Conservation (phyloP, 2,888 invertebrate genomes). For the Lissocephala sabroskyi region DNA sequence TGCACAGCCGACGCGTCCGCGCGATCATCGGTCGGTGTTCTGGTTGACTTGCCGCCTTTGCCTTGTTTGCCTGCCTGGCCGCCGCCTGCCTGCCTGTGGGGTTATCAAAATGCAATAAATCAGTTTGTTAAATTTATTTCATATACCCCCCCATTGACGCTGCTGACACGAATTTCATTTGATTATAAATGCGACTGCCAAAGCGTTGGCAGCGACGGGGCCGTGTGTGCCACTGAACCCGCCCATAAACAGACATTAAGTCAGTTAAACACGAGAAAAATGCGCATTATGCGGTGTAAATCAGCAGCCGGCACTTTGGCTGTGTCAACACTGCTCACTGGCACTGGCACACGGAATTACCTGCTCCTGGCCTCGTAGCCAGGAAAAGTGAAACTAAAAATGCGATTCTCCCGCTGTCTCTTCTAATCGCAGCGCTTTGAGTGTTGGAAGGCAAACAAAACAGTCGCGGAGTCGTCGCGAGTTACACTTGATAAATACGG, state of each 20-base stretch:
- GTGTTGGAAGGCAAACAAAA: conserved; percentile 53
- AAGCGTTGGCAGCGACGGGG: too few species aligned
- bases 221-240: conserved; percentile 1
- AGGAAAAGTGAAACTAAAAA: too few species aligned
- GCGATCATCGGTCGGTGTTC: conserved; percentile 32
- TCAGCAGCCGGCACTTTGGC: conserved; percentile 29
- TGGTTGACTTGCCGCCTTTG: conserved; percentile 23
- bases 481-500: conserved; percentile 54
- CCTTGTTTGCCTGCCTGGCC: too few species aligned
- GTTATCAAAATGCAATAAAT: conserved; percentile 64
- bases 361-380: too few species aligned
- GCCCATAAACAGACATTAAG: conserved; percentile 55
- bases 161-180: conserved; percentile 15
- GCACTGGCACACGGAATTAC: too few species aligned
- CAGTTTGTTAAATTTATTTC: conserved; percentile 54
- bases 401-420: too few species aligned
- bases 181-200: conserved; percentile 6
- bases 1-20: conserved; percentile 32
- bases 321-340: too few species aligned
- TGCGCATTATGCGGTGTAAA: conserved; percentile 55
- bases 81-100: conserved; percentile 31
- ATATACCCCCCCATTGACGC: conserved; percentile 34
- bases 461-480: conserved; percentile 27
- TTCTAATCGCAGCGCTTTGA: too few species aligned
- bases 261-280: conserved; percentile 57